Conservation (phyloP, 2,113 vertebrate species). For the Oxyura jamaicensis region DNA sequence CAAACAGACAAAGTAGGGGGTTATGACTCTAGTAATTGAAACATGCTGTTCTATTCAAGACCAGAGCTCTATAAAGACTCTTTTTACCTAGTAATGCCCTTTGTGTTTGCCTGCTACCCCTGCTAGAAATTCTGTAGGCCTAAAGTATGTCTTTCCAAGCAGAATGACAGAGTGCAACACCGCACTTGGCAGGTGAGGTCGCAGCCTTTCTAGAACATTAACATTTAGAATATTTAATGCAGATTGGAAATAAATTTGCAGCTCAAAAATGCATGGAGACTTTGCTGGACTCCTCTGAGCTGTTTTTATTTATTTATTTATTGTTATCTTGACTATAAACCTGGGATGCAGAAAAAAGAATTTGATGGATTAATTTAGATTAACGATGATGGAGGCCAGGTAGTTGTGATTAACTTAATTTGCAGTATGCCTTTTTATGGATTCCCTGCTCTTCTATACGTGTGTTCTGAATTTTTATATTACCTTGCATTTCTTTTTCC, state of each 20-base stretch:
- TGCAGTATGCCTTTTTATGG: neutral
- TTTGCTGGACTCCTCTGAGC: neutral
- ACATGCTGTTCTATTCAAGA: constrained; percentile 73
- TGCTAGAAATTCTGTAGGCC: constrained; percentile 49
- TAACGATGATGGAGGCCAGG: neutral
- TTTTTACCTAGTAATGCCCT: constrained; percentile 63
- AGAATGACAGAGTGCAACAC: constrained; percentile 55
- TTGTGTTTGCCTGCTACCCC: constrained; percentile 65
- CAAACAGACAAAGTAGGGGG: constrained; percentile 72
- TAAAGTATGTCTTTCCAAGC: constrained; percentile 36
- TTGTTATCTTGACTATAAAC: neutral
- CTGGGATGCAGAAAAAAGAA: neutral
- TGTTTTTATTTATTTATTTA: neutral
- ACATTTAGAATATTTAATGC: neutral
- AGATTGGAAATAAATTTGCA: constrained; percentile 54
- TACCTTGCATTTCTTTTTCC: neutral
- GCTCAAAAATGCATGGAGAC: neutral
- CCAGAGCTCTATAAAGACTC: constrained; percentile 72
- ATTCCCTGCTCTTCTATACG: neutral
- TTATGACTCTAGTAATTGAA: constrained; percentile 79
- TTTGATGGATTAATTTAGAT: constrained; percentile 15
- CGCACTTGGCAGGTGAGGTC: constrained; percentile 46
- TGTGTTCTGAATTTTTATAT: neutral
- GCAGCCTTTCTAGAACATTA: constrained; percentile 43
- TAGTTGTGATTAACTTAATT: neutral